Evolutionary conservation across 1,140 invertebrate species (phyloP).

Genomic region (Drosophila chauvacae): DNA sequence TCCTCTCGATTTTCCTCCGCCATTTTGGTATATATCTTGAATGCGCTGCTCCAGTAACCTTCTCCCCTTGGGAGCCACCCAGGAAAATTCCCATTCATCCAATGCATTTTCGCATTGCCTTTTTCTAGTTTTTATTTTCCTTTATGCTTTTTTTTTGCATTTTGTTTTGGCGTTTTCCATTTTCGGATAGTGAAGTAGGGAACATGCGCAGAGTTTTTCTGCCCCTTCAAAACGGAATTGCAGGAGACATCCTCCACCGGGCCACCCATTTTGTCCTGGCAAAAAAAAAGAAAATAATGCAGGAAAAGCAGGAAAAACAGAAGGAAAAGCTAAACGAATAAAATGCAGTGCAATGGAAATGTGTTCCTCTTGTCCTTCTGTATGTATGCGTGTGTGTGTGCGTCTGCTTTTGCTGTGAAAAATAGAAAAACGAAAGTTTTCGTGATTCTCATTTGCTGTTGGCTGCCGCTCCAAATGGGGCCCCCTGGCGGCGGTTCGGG

Average conservation of each 20-base stretch:
- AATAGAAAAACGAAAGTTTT: constrained; percentile 82
- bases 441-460: constrained; percentile 80
- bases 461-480: constrained; percentile 66
- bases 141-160: neutral
- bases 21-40: constrained; percentile 44
- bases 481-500: constrained; percentile 62
- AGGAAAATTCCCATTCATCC: constrained; percentile 45
- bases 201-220: constrained; percentile 81
- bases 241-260: constrained; percentile 26
- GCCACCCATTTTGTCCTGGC: neutral
- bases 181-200: constrained; percentile 42
- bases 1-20: constrained; percentile 21
- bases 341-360: constrained; percentile 80
- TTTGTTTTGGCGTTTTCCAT: neutral
- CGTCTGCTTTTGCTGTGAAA: constrained; percentile 63
- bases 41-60: constrained; percentile 51
- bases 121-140: constrained; percentile 51
- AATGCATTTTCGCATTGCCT: constrained; percentile 63
- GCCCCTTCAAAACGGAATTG: constrained; percentile 45
- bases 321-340: constrained; percentile 29
- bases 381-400: neutral
- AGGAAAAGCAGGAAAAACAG: neutral
- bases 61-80: constrained; percentile 10
- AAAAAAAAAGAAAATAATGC: neutral
- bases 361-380: constrained; percentile 17